Conservation (phyloP, 2,113 vertebrate species). For the Callocephalon fimbriatum region DNA sequence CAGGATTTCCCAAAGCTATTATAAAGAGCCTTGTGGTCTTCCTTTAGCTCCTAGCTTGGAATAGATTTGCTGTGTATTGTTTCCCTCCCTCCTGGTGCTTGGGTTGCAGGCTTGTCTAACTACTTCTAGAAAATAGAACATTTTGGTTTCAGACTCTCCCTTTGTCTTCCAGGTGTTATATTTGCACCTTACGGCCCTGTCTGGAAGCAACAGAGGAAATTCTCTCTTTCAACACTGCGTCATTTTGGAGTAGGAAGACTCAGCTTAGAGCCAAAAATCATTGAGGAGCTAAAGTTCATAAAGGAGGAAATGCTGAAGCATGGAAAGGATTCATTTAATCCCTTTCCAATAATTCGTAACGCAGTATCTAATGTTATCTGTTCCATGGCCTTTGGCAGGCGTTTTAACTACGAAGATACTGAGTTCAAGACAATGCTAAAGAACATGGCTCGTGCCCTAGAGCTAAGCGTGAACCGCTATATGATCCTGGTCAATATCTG, state of each 20-base stretch:
- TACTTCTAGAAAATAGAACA: neutral
- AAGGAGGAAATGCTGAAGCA: slow-evolving; percentile 85
- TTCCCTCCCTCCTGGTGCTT: neutral
- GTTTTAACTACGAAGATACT: slow-evolving; percentile 86
- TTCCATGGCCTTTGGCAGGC: slow-evolving; percentile 88
- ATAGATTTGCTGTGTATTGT: neutral
- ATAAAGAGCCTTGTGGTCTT: neutral
- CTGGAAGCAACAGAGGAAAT: slow-evolving; percentile 92
- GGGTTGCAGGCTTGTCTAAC: neutral
- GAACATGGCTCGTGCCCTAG: slow-evolving; percentile 87
- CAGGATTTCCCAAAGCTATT: neutral
- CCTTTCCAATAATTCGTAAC: slow-evolving; percentile 81
- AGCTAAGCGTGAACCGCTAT: slow-evolving; percentile 83
- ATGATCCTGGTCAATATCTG: slow-evolving; percentile 89
- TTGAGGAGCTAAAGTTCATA: slow-evolving; percentile 84
- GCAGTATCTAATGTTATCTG: slow-evolving; percentile 95
- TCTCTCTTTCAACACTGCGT: slow-evolving; percentile 89
- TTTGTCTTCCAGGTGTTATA: slow-evolving; percentile 85
- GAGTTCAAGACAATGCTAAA: slow-evolving; percentile 86
- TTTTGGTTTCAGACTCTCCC: neutral
- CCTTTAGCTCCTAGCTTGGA: neutral
- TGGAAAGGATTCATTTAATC: slow-evolving; percentile 73
- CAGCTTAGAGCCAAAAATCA: slow-evolving; percentile 91
- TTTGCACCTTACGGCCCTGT: slow-evolving; percentile 91
- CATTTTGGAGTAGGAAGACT: slow-evolving; percentile 91